Conservation (phyloP, 1,140 invertebrate species). For the Euura saliciscinereae region DNA sequence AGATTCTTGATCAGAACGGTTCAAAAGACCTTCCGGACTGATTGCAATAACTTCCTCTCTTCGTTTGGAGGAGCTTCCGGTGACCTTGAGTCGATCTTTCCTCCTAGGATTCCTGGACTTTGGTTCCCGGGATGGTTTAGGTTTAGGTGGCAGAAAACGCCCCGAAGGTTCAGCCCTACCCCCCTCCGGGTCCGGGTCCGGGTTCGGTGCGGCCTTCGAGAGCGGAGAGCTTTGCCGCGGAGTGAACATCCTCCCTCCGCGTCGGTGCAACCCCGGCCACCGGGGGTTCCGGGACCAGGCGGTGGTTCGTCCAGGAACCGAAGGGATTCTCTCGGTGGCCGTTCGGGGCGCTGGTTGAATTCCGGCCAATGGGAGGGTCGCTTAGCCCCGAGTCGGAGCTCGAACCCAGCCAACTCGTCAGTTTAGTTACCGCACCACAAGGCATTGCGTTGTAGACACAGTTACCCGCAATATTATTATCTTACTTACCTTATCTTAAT, state of each 20-base stretch:
- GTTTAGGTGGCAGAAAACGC: neutral
- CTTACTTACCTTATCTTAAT: conserved; percentile 48
- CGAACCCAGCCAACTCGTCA: conserved; percentile 41
- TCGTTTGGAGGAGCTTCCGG: neutral
- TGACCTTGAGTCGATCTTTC: neutral
- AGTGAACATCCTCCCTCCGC: neutral
- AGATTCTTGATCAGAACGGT: neutral
- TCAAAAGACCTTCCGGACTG: neutral
- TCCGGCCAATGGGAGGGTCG: neutral
- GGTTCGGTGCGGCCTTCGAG: conserved; percentile 9
- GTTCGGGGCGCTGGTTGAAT: conserved; percentile 17
- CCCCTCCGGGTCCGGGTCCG: neutral
- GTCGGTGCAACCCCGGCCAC: too few species aligned
- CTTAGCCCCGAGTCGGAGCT: neutral
- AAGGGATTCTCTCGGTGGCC: conserved; percentile 11
- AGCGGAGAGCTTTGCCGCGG: conserved; percentile 2
- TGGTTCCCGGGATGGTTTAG: neutral
- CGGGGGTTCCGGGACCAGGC: conserved; percentile 8
- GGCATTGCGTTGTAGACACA: conserved; percentile 62
- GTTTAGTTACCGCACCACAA: conserved; percentile 65
- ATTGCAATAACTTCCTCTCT: too few species aligned
- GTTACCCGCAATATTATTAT: conserved; percentile 58
- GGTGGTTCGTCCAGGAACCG: conserved; percentile 7
- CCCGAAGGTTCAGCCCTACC: neutral
- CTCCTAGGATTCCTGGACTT: neutral